Conservation (phyloP, 2,797 vertebrate species). For the Perodicticus potto region DNA sequence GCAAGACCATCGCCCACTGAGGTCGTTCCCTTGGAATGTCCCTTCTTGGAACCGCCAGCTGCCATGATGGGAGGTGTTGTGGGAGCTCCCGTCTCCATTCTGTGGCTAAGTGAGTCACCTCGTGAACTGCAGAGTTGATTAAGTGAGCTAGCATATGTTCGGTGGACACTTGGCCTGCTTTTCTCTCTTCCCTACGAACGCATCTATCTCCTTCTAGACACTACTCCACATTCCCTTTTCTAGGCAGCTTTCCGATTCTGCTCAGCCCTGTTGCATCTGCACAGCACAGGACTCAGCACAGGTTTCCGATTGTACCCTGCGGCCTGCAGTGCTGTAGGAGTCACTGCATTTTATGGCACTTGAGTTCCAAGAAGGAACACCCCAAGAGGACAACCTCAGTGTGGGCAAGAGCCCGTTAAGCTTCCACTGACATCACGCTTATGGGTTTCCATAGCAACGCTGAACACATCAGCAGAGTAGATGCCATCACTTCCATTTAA, state of each 20-base stretch:
- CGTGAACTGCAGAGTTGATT: not conserved
- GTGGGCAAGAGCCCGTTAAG: too few relatives aligned
- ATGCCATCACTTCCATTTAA: too few relatives aligned
- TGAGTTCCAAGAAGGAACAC: too few relatives aligned
- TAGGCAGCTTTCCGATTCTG: not conserved
- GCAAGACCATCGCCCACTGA: not conserved
- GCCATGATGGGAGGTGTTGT: not conserved
- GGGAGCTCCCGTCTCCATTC: not conserved
- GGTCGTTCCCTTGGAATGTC: not conserved
- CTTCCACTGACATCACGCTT: too few relatives aligned
- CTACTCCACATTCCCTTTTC: not conserved
- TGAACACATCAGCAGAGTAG: not conserved
- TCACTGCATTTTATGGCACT: not conserved
- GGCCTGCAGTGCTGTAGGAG: not conserved
- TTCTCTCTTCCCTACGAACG: not conserved
- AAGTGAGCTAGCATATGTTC: not conserved
- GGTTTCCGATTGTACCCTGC: not conserved
- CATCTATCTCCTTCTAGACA: not conserved
- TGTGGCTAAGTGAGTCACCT: not conserved
- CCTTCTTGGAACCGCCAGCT: not conserved
- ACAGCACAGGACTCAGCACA: accelerated
- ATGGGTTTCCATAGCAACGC: not conserved
- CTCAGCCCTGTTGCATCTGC: not conserved
- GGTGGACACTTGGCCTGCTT: not conserved
- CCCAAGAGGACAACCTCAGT: too few relatives aligned